A percentile compares a stretch with the other conserved stretches of the same genome.
Evolutionary conservation across 2,113 vertebrate genomes (phyloP).

Genomic region (Fulmarus glacialis): DNA sequence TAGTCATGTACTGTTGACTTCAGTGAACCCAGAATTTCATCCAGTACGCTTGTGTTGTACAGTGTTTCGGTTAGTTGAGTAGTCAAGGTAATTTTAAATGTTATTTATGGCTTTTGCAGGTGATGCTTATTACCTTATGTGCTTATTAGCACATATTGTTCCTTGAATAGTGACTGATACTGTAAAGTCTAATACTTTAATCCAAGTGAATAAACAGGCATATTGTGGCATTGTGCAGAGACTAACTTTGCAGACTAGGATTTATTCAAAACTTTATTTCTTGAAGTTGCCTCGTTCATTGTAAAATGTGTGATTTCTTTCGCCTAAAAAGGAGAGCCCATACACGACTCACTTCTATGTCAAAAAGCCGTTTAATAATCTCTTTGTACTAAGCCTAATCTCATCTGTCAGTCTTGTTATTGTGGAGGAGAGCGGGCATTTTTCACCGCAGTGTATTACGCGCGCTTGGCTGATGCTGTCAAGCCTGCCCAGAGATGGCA

Average conservation of each 20-base stretch:
- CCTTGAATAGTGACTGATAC: background rate
- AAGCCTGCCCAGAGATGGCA: background rate
- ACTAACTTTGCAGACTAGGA: background rate
- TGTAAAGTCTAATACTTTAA: background rate
- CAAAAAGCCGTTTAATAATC: background rate
- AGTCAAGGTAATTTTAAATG: background rate
- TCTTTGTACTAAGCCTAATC: background rate
- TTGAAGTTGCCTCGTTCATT: background rate
- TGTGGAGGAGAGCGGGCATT: background rate
- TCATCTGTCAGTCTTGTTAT: background rate
- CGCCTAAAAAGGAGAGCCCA: accelerated
- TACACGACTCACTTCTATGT: background rate
- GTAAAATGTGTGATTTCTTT: background rate
- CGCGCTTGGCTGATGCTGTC: background rate
- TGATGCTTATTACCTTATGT: background rate
- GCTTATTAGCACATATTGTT: background rate
- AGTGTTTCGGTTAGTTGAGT: background rate
- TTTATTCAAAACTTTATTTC: background rate
- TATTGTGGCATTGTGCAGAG: background rate
- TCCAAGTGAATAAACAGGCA: background rate
- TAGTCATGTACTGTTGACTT: conserved; percentile 8
- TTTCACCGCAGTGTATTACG: accelerated
- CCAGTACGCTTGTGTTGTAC: background rate
- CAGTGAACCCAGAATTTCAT: background rate
- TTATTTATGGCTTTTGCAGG: background rate